Evolutionary conservation across 2,797 vertebrate genomes (phyloP), one percentile per base, ranked within the genome.

Genomic region (Crenichthys baileyi): DNA sequence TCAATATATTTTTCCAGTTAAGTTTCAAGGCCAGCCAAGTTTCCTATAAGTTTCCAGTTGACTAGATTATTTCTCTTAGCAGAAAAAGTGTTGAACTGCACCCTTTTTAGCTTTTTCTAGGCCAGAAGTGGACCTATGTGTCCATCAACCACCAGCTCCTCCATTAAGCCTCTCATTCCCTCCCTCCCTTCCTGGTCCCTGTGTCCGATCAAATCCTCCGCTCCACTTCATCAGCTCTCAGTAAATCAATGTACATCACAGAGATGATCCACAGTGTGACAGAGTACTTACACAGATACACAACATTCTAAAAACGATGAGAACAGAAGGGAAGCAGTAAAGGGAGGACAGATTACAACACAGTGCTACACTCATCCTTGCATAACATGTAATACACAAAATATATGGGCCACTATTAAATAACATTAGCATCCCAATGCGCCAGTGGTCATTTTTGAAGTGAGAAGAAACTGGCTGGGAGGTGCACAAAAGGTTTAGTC

Each of bases 161-260:
- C 48, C 1, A 15, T 58, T 77, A 7, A 9, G 16, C 24, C 24
- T 72, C 2, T 71, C 79, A 0, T 44, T 58, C 79, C 72, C 39
- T 5, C 67, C 79, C 70, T 6, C 60, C 41, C 20, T 72, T 36
- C 39, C 31, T 56, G 79, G 79, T 65, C 44, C 70, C 53, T 78
- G 82, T 77, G 86, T 87, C 87, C 82, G 88, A 88, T 90, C 89
- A 85, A 91, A 91, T 91, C 78, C 89, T 88, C 80, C 83, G 89
- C 92, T 87, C 89, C 88, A 93, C 90, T 93, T 95, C 93, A 92
- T 93, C 89, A 85, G 88, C 89, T 84, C 84, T 78, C 79, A 79
- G 86, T 80, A 85, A 94, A 94, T 94, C 92, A 91, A 94, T 93
- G 82, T 80, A 83, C 87, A 87, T 85, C 86, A 75, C 85, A 82